Evolutionary conservation across 1,140 invertebrate species (phyloP).

Genomic region (Chrysomallon squamiferum): DNA sequence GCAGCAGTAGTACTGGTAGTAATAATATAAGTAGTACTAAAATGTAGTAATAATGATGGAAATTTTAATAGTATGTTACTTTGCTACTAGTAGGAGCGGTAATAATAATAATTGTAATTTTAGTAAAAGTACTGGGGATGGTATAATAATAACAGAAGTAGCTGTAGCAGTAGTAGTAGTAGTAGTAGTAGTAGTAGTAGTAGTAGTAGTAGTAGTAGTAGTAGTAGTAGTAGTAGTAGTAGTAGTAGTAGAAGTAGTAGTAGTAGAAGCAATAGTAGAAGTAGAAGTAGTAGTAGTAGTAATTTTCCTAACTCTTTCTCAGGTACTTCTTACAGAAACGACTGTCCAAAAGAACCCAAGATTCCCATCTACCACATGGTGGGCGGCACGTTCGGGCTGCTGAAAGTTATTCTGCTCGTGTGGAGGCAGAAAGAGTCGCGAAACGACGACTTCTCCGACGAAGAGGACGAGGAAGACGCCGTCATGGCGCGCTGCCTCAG

Average conservation of each 20-base stretch:
- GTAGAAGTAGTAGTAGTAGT: slow-evolving; percentile 23
- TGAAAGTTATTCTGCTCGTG: slow-evolving; percentile 39
- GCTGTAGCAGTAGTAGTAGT: slow-evolving; percentile 20
- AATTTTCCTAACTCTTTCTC: slow-evolving; percentile 3
- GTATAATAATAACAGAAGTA: slow-evolving; percentile 6
- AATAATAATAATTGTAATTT: slow-evolving; percentile 22
- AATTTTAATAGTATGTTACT: too few species aligned
- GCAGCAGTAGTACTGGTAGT: too few species aligned
- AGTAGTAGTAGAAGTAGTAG: slow-evolving; percentile 20
- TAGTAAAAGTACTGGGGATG: slow-evolving; percentile 14
- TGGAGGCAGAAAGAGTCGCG: slow-evolving; percentile 35
- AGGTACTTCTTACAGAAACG: slow-evolving; percentile 44
- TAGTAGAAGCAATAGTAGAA: slow-evolving; percentile 18
- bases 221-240: slow-evolving; percentile 19
- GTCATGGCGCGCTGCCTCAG: slow-evolving; percentile 28
- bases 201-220: slow-evolving; percentile 15
- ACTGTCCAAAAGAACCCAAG: slow-evolving; percentile 55
- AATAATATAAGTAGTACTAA: too few species aligned
- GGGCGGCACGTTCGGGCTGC: slow-evolving; percentile 53
- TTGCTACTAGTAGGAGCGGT: slow-evolving; percentile 23
- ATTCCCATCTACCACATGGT: slow-evolving; percentile 59
- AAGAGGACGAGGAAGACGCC: slow-evolving; percentile 23
- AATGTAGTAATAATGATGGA: too few species aligned
- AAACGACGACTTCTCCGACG: slow-evolving; percentile 21
- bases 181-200: slow-evolving; percentile 14